phyloP scores from a whole-genome alignment of 2,113 vertebrate genomes.

The Capricornis sumatraensis region DNA sequence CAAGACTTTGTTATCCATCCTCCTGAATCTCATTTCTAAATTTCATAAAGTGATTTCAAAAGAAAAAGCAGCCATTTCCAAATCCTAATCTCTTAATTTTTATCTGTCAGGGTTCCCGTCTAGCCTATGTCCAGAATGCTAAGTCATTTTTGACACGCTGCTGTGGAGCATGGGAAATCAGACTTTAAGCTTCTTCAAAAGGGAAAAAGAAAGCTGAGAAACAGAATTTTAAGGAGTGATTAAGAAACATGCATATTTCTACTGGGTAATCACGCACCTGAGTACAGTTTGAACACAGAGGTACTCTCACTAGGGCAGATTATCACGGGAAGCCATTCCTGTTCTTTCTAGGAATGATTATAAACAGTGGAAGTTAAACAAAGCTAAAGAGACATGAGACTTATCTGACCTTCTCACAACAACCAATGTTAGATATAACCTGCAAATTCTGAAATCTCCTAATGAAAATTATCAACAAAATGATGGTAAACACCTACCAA shows the following conservation, averaged over 20 bases:
- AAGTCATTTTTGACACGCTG: too few species aligned
- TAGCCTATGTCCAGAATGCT: too few species aligned
- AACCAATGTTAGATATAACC: not conserved
- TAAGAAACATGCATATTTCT: not conserved
- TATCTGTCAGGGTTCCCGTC: too few species aligned
- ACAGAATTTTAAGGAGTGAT: too few species aligned
- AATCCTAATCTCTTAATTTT: too few species aligned
- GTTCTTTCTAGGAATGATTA: not conserved
- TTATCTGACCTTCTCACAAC: not conserved
- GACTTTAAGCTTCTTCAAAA: too few species aligned
- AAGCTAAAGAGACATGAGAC: not conserved
- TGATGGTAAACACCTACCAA: not conserved
- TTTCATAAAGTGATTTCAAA: constrained; percentile 1
- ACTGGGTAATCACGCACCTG: rapidly evolving
- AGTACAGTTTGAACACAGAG: not conserved
- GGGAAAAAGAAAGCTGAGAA: too few species aligned
- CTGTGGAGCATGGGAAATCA: too few species aligned
- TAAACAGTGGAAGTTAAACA: not conserved
- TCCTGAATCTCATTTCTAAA: not conserved
- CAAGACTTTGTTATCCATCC: not conserved
- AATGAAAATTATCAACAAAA: not conserved
- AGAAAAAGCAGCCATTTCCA: not conserved
- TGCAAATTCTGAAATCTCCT: not conserved
- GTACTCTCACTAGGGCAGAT: not conserved
- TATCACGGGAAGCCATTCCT: not conserved